phyloP scores from a whole-genome alignment of 2,797 vertebrate species.

The Luscinia megarhynchos region DNA sequence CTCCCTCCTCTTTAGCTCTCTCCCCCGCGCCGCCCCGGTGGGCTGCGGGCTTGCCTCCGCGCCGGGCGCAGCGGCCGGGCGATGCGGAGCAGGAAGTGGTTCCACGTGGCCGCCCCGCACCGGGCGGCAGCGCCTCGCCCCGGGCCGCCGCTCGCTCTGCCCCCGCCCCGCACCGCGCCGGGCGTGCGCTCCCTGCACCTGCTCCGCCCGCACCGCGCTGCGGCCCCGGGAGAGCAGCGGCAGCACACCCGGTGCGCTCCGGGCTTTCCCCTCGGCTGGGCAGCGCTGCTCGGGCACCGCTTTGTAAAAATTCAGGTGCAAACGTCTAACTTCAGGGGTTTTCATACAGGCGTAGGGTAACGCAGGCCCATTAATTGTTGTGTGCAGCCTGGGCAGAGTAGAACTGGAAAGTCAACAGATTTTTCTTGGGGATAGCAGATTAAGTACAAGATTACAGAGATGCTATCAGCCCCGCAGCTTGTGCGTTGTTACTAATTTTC shows the following conservation, averaged over 20 bases:
- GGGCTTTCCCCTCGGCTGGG: neutral
- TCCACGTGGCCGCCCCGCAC: slow-evolving; percentile 77
- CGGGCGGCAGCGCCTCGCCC: neutral
- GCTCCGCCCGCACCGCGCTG: neutral
- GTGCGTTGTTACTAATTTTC: slow-evolving; percentile 13
- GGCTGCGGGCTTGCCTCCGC: neutral
- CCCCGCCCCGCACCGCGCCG: neutral
- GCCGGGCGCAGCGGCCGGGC: neutral
- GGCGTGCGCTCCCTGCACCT: neutral
- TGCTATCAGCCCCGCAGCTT: neutral
- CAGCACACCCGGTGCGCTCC: accelerated
- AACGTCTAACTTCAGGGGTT: too few relatives aligned
- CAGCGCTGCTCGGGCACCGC: neutral
- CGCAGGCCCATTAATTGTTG: neutral
- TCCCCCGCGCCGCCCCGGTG: neutral
- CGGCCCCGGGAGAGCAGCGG: neutral
- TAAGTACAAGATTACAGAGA: neutral
- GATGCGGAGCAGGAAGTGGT: slow-evolving; percentile 73
- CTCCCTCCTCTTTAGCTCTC: too few relatives aligned
- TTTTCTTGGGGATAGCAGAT: neutral
- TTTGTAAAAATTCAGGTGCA: neutral
- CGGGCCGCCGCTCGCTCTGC: neutral
- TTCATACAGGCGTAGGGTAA: accelerated
- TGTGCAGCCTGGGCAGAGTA: neutral
- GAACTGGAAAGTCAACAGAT: neutral